A percentile compares a stretch with the other conserved stretches of the same genome.
These are phyloP conservation scores for Panagrolaimus sp. DNA, from an alignment of 1,140 invertebrate species.

Conservation along the genomic window DNA sequence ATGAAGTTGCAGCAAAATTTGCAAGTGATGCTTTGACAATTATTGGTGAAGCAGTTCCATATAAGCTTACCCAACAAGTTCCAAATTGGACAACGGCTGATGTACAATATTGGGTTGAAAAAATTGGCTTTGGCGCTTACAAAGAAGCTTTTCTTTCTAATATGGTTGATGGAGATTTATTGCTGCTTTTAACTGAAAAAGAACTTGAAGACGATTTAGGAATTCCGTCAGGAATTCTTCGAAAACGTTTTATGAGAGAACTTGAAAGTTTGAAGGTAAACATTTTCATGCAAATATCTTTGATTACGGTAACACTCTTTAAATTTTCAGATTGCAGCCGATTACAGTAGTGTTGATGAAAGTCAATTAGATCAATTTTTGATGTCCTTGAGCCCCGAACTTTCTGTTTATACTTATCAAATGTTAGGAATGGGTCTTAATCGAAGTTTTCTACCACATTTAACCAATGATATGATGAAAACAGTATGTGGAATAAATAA, in stretches of 20 bases:
- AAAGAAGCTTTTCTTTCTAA: conserved; percentile 77
- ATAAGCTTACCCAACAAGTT: conserved; percentile 79
- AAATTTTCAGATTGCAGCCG: conserved; percentile 67
- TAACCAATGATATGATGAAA: conserved; percentile 83
- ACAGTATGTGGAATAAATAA: conserved; percentile 84
- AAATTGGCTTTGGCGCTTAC: conserved; percentile 83
- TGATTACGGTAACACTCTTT: too few species aligned
- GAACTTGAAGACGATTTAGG: conserved; percentile 86
- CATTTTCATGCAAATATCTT: conserved; percentile 2
- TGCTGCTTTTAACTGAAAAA: conserved; percentile 83
- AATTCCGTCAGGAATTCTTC: conserved; percentile 82
- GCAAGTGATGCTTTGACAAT: conserved; percentile 86
- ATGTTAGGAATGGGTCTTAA: conserved; percentile 92
- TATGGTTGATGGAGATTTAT: conserved; percentile 91
- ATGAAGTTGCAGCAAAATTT: conserved; percentile 92
- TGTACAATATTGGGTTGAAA: conserved; percentile 93
- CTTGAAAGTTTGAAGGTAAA: conserved; percentile 84
- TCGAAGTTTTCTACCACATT: conserved; percentile 61
- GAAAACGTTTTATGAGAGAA: conserved; percentile 86
- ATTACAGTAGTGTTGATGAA: conserved; percentile 88
- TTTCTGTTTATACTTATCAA: conserved; percentile 90
- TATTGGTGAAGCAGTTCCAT: conserved; percentile 91
- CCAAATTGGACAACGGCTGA: conserved; percentile 93
- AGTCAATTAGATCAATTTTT: conserved; percentile 85
- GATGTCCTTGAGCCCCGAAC: conserved; percentile 76